Percentiles rank a stretch among this genome's conserved stretches.
Conservation (phyloP, 2,888 invertebrate species). For the Alviniconcha strummeri region DNA sequence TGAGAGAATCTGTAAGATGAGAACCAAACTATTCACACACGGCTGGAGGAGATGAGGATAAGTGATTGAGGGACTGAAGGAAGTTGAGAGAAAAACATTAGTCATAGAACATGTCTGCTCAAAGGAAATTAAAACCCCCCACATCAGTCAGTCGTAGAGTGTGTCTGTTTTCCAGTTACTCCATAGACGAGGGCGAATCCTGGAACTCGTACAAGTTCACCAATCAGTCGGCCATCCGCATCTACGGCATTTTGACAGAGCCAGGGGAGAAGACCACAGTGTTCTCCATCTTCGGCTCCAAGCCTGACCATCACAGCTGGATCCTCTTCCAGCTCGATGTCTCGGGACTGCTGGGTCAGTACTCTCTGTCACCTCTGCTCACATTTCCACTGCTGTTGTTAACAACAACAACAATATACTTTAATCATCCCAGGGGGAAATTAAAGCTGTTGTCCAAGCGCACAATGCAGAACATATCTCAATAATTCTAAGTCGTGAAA, state of each 20-base stretch:
- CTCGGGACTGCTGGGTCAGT: conserved; percentile 9
- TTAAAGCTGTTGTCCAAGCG: too few relatives aligned
- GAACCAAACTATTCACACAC: too few relatives aligned
- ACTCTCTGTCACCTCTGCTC: neutral
- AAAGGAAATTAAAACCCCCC: conserved; percentile 65
- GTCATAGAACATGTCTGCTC: conserved; percentile 80
- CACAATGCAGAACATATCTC: too few relatives aligned
- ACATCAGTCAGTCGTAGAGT: too few relatives aligned
- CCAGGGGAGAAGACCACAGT: conserved; percentile 94
- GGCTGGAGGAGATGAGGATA: too few relatives aligned
- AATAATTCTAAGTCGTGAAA: too few relatives aligned
- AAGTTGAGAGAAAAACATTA: conserved; percentile 76
- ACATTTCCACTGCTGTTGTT: neutral
- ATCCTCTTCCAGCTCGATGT: conserved; percentile 86
- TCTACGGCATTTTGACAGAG: conserved; percentile 94
- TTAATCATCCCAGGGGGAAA: too few relatives aligned
- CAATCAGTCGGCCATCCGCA: conserved; percentile 78
- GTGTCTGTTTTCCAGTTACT: conserved; percentile 77
- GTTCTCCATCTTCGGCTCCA: conserved; percentile 93
- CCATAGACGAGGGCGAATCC: conserved; percentile 88
- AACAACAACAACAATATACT: too few relatives aligned
- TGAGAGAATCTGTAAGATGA: too few relatives aligned
- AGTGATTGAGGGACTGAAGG: neutral
- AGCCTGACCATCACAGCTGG: conserved; percentile 81
- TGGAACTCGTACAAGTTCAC: conserved; percentile 85